phyloP scores from a whole-genome alignment of 2,113 vertebrate genomes.

The Chitala chitala region DNA sequence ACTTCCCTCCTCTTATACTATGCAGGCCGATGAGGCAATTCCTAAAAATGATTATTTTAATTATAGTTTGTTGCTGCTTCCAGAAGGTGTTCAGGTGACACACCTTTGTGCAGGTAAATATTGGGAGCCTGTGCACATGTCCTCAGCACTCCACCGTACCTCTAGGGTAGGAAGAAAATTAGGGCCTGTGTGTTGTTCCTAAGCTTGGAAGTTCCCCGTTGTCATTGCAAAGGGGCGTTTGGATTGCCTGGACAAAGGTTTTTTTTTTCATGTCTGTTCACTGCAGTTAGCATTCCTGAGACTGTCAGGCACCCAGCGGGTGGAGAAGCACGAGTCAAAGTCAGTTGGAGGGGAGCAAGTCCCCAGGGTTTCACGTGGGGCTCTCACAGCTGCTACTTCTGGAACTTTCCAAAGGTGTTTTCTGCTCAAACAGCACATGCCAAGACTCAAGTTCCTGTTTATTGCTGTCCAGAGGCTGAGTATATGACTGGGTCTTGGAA shows the following conservation, averaged over 20 bases:
- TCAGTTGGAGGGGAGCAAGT: not conserved
- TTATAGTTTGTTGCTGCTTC: slow-evolving; percentile 28
- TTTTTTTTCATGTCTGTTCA: slow-evolving; percentile 23
- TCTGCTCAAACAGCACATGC: not conserved
- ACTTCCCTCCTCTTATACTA: too few species aligned
- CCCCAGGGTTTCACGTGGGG: not conserved
- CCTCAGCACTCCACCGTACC: slow-evolving; percentile 15
- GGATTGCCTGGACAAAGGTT: not conserved
- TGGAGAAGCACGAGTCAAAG: slow-evolving; percentile 21
- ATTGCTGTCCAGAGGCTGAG: not conserved
- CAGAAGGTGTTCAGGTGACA: slow-evolving; percentile 31
- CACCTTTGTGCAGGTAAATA: slow-evolving; percentile 11
- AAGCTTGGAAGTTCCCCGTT: slow-evolving; percentile 29
- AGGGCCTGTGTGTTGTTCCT: slow-evolving; percentile 23
- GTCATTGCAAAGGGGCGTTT: slow-evolving; percentile 19
- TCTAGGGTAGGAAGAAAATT: slow-evolving; percentile 15
- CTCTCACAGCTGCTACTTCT: not conserved
- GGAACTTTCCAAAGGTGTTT: not conserved
- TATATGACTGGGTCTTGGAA: not conserved
- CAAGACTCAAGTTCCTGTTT: not conserved
- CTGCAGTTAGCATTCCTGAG: slow-evolving; percentile 19
- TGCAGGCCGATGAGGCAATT: slow-evolving; percentile 20
- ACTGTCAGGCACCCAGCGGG: slow-evolving; percentile 19
- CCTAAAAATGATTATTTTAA: slow-evolving; percentile 29
- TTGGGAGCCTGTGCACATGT: slow-evolving; percentile 11